These are phyloP conservation scores for Syritta pipiens DNA, from an alignment of 2,888 invertebrate genomes.

Conservation along the genomic window DNA sequence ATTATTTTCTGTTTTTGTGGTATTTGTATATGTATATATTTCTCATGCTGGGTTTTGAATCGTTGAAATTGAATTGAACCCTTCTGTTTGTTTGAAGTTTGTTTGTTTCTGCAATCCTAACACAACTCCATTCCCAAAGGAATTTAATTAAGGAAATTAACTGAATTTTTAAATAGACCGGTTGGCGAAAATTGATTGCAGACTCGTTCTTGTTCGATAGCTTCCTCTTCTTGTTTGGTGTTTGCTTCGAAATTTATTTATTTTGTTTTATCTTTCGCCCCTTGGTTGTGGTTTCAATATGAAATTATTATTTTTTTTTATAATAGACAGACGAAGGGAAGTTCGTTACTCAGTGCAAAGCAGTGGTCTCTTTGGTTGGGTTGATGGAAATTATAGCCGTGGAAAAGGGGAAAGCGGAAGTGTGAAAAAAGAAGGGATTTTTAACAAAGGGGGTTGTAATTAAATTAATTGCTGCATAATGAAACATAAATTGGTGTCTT, in stretches of 20 bases:
- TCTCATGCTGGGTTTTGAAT: too few species aligned
- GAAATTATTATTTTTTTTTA: slow-evolving; percentile 26
- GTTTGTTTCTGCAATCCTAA: too few species aligned
- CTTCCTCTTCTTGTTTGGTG: background rate
- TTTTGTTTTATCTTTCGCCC: background rate
- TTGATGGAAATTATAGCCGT: slow-evolving; percentile 2
- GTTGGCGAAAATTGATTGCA: background rate
- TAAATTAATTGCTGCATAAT: slow-evolving; percentile 39
- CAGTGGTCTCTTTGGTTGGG: slow-evolving; percentile 12
- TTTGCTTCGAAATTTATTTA: slow-evolving; percentile 13
- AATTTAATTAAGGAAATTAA: slow-evolving; percentile 30
- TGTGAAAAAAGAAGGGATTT: slow-evolving; percentile 5
- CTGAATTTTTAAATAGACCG: slow-evolving; percentile 12
- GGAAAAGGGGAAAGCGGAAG: too few species aligned
- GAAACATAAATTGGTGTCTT: slow-evolving; percentile 2
- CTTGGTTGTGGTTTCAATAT: slow-evolving; percentile 1
- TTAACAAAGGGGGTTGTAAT: slow-evolving; percentile 26
- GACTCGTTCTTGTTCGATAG: background rate
- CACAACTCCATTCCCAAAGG: too few species aligned
- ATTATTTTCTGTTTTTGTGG: too few species aligned
- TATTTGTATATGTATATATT: too few species aligned
- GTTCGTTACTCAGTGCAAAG: background rate
- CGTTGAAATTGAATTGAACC: too few species aligned
- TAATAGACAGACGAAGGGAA: slow-evolving; percentile 2
- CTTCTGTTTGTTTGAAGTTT: too few species aligned